Evolutionary conservation across 2,113 vertebrate genomes (phyloP).

Genomic region (Misgurnus mizolepis): DNA sequence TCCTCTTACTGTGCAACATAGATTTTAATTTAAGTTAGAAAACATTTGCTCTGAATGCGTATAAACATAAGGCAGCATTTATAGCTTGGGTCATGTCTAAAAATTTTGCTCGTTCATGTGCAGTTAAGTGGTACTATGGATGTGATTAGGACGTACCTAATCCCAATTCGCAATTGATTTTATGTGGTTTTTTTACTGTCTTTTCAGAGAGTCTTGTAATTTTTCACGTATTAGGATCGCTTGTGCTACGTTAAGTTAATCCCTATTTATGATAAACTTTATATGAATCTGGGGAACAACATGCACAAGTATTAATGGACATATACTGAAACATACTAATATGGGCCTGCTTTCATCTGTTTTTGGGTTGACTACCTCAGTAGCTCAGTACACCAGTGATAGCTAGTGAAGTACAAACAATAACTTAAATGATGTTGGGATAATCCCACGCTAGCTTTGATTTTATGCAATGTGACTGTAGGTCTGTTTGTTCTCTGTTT

Average conservation of each 20-base stretch:
- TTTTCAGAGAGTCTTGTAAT: background rate
- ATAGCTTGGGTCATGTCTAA: background rate
- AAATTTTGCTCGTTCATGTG: background rate
- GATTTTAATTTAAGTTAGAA: constrained; percentile 6
- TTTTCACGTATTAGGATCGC: background rate
- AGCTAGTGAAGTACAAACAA: constrained; percentile 43
- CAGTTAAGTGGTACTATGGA: too few species aligned
- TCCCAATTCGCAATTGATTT: constrained; percentile 13
- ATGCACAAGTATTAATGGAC: background rate
- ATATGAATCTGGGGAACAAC: background rate
- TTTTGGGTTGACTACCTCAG: constrained; percentile 70
- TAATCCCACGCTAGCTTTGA: constrained; percentile 33
- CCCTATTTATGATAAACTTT: background rate
- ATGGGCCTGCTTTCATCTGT: constrained; percentile 1
- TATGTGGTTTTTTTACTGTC: constrained; percentile 34
- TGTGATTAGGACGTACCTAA: background rate
- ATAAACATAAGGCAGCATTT: too few species aligned
- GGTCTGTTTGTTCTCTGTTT: constrained; percentile 1
- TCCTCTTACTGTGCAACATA: background rate
- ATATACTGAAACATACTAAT: background rate
- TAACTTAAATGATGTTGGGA: constrained; percentile 17
- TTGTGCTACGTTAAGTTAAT: background rate
- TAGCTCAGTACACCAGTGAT: constrained; percentile 46
- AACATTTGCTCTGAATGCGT: background rate
- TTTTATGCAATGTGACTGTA: constrained; percentile 50